Evolutionary conservation across 2,797 vertebrate genomes (phyloP).

Genomic region (Sebastes reedi): DNA sequence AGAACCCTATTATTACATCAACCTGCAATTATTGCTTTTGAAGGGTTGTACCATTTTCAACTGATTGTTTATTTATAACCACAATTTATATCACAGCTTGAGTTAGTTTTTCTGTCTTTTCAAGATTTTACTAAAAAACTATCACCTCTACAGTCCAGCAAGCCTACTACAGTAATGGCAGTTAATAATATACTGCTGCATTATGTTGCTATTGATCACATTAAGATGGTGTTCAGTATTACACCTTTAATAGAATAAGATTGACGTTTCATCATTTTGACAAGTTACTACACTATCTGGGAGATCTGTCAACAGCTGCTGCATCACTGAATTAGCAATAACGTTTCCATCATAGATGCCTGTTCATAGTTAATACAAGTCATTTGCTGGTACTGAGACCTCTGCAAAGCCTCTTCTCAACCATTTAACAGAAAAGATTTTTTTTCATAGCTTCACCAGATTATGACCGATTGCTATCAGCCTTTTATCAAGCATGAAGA

Average conservation of each 20-base stretch:
- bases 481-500: conserved; percentile 29
- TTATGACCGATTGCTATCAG: not conserved
- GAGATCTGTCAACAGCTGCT: conserved; percentile 33
- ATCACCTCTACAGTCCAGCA: not conserved
- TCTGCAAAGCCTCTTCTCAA: conserved; percentile 6
- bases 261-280: not conserved
- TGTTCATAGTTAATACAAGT: conserved; percentile 22
- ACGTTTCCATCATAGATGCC: conserved; percentile 23
- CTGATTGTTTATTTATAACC: not conserved
- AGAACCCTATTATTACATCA: not conserved
- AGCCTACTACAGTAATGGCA: not conserved
- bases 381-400: conserved; percentile 12
- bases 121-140: not conserved
- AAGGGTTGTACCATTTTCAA: not conserved
- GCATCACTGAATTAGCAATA: conserved; percentile 53
- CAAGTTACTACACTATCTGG: not conserved
- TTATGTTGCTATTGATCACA: not conserved
- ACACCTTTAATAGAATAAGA: not conserved
- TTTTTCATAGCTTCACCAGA: conserved; percentile 12
- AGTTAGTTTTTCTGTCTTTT: not conserved
- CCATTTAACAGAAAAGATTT: not conserved
- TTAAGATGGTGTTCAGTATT: not conserved
- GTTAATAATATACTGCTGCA: not conserved
- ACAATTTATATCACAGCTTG: not conserved
- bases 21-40: not conserved